Conservation (phyloP, 2,113 vertebrate genomes). For the Salvator merianae region DNA sequence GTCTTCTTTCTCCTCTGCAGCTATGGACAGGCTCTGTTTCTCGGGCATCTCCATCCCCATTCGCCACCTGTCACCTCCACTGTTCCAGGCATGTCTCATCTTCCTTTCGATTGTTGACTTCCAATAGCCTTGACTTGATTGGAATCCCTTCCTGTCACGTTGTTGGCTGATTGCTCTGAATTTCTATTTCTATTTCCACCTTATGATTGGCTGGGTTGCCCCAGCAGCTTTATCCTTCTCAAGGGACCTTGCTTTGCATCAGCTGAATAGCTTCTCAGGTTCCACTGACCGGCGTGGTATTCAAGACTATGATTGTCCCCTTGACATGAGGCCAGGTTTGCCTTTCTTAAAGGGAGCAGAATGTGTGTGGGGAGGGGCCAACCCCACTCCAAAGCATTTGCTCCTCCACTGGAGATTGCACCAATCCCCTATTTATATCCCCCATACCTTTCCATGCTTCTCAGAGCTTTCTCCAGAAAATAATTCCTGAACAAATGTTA, state of each 20-base stretch:
- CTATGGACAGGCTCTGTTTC: background rate
- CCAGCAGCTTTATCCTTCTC: slow-evolving; percentile 49
- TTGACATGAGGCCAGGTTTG: background rate
- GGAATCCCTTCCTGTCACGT: background rate
- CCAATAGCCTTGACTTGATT: too few species aligned
- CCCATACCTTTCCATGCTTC: too few species aligned
- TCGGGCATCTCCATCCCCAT: background rate
- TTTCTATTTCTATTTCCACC: background rate
- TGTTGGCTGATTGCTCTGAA: background rate
- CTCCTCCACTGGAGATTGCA: too few species aligned
- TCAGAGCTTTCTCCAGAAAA: background rate
- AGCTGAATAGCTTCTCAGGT: slow-evolving; percentile 46
- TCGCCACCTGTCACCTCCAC: background rate
- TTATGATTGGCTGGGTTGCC: background rate
- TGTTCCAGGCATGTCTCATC: background rate
- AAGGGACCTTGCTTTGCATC: background rate
- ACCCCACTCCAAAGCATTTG: background rate
- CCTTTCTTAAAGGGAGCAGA: background rate
- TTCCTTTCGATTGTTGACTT: background rate
- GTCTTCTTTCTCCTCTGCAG: background rate
- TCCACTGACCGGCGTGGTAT: slow-evolving; percentile 35
- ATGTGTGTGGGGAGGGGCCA: background rate
- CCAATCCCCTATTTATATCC: too few species aligned
- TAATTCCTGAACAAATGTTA: too few species aligned
- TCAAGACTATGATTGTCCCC: background rate